Percentiles rank a stretch among this genome's conserved stretches.
Conservation (phyloP, 2,888 invertebrate species). For the Rhamnusium bicolor region DNA sequence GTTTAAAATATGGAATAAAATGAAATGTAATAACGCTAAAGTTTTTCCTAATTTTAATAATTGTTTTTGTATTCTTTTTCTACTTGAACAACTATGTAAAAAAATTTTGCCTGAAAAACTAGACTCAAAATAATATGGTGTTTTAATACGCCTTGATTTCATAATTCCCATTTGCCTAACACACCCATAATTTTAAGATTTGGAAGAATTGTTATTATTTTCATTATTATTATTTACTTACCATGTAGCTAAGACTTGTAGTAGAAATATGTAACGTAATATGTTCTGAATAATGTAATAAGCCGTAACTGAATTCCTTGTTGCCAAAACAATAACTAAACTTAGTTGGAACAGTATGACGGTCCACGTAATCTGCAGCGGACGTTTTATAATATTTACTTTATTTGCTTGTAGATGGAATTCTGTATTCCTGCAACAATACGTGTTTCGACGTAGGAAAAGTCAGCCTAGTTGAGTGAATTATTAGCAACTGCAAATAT, state of each 20-base stretch:
- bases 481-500: slow-evolving; percentile 30
- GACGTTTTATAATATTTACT: slow-evolving; percentile 27
- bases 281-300: neutral
- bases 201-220: no score
- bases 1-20: no score
- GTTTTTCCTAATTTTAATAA: no score
- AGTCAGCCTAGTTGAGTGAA: slow-evolving; percentile 33
- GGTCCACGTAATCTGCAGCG: slow-evolving; percentile 30
- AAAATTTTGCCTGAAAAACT: no score
- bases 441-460: slow-evolving; percentile 30
- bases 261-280: neutral
- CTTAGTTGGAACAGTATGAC: slow-evolving; percentile 25
- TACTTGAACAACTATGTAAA: no score
- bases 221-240: no score
- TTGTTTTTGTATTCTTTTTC: no score
- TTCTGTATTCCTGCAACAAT: slow-evolving; percentile 33
- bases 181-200: no score
- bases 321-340: slow-evolving; percentile 7
- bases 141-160: no score
- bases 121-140: no score
- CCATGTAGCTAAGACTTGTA: neutral
- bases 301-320: slow-evolving; percentile 10
- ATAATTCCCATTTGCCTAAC: no score
- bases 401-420: slow-evolving; percentile 25
- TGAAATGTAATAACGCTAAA: no score